Base-by-base conservation (phyloP, 1,140 invertebrate genomes). In the Neodiprion lecontei region DNA sequence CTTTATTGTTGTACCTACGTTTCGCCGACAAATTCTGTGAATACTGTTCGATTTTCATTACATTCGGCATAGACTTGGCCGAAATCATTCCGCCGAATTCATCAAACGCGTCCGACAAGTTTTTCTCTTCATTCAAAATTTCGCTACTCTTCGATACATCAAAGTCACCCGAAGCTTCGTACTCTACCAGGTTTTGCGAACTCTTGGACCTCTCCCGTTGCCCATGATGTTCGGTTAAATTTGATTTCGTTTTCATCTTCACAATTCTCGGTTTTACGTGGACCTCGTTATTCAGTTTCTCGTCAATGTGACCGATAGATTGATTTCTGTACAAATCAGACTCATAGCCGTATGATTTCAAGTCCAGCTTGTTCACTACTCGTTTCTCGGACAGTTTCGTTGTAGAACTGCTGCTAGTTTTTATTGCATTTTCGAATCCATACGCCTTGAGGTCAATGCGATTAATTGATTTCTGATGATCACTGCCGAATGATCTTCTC, bases 1-100 rank as follows among this genome's bases (percentile, higher is more conserved):
- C 28, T 14, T 72, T 61, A 49, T 67, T 17, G 48, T 67, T 50
- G 28, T 67, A 68, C 53, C 69, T 76, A n/a, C 48, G 66, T 61
- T 50, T 79, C 76, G n/a, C 80, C 76, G 21, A 70, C 77, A 40
- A 40, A 10, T 53, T 47, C 12, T 73, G 47, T 68, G 69, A 61
- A 65, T 74, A 75, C 0, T 48, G 67, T 47, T 40, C 74, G 50
- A 49, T 73, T 21, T 80, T 81, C 0, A 80, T 76, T 8, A 88
- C 84, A 65, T 88, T 86, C 0, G 86, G 86, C 9, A 88, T 83
- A 9, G 86, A 88, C 67, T 86, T 84, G 0, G 83, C 86, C 0
- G 84, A 79, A n/a, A 74, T 82, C 17, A 86, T 71, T 0, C 78
- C 76, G 11, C 75, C 72, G 65, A 79, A 74, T 28, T 76, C 77